A percentile compares a stretch with the other conserved stretches of the same genome.
Conservation (phyloP, 1,140 invertebrate genomes). For the Bombus consobrinus region DNA sequence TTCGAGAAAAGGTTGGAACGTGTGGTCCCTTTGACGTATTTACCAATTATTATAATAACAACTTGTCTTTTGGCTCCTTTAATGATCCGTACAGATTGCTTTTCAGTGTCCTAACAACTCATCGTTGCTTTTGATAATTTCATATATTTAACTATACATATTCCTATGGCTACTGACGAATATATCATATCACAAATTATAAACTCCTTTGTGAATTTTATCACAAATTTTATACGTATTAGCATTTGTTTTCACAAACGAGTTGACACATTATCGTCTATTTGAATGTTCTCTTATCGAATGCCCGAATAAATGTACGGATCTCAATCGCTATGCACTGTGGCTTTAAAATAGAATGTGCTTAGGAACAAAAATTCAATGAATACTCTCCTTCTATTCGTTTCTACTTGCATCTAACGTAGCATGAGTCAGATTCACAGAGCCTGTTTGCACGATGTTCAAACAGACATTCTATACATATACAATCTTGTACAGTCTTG, state of each 20-base stretch:
- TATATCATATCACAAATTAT: conserved; percentile 33
- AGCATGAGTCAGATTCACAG: conserved; percentile 76
- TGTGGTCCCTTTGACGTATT: conserved; percentile 81
- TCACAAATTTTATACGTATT: neutral
- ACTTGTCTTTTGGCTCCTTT: conserved; percentile 80
- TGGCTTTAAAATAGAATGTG: conserved; percentile 70
- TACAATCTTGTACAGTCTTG: conserved; percentile 35
- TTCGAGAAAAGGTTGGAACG: conserved; percentile 82
- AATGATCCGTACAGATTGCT: conserved; percentile 77
- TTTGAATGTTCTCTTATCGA: conserved; percentile 50
- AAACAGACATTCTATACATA: conserved; percentile 29
- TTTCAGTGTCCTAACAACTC: conserved; percentile 79
- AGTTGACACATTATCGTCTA: conserved; percentile 45
- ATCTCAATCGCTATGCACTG: conserved; percentile 68
- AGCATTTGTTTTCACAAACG: conserved; percentile 44
- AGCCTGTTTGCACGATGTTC: conserved; percentile 76
- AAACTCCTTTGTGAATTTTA: conserved; percentile 54
- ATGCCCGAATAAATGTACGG: conserved; percentile 60
- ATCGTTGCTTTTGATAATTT: conserved; percentile 72
- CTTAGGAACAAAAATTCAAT: conserved; percentile 61
- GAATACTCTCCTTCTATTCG: conserved; percentile 43
- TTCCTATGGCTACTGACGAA: conserved; percentile 63
- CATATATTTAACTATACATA: conserved; percentile 67
- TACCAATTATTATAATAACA: conserved; percentile 77
- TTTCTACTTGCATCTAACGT: conserved; percentile 71